phyloP scores from a whole-genome alignment of 2,113 vertebrate genomes.

The Rattus norvegicus region DNA sequence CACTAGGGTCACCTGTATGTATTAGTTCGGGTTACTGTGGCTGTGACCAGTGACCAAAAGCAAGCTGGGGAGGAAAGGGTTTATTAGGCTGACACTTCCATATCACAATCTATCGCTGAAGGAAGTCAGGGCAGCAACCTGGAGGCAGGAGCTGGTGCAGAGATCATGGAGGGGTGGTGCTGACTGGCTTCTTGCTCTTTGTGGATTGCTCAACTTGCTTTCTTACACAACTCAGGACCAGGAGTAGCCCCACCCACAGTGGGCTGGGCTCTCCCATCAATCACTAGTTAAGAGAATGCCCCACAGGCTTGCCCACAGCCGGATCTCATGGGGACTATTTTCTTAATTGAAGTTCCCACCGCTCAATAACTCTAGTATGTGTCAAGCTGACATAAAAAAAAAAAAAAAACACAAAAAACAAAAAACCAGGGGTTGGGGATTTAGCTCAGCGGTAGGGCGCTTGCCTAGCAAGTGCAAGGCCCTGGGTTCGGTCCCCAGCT shows the following conservation, averaged over 20 bases:
- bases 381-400: background rate
- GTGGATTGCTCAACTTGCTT: background rate
- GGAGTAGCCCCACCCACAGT: background rate
- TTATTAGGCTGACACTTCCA: background rate
- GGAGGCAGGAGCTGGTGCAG: background rate
- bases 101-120: background rate
- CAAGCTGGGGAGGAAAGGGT: background rate
- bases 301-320: background rate
- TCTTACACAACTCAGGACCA: background rate
- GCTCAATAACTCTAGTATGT: background rate
- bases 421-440: too few species aligned
- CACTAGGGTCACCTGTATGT: background rate
- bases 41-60: too few species aligned
- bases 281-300: background rate
- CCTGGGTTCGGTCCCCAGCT: too few species aligned
- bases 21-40: background rate
- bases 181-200: background rate
- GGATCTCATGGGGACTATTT: background rate
- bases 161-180: background rate
- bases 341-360: background rate
- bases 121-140: background rate
- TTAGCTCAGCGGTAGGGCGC: too few species aligned
- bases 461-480: too few species aligned
- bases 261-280: background rate
- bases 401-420: too few species aligned